phyloP scores from a whole-genome alignment of 2,113 vertebrate genomes.

The Barnardius zonarius region DNA sequence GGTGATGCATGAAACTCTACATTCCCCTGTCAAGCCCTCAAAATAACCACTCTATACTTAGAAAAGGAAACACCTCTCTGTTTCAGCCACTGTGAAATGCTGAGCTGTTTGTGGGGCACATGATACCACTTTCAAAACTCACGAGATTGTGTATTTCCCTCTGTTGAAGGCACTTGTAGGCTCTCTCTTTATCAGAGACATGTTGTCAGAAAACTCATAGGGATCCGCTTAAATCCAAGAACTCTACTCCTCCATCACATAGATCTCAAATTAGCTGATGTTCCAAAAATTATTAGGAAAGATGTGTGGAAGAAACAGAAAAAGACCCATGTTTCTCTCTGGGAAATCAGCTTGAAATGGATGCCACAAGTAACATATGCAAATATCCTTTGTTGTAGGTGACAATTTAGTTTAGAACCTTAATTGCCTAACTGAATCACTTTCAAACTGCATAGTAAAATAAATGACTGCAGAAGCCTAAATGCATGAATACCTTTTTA shows the following conservation, averaged over 20 bases:
- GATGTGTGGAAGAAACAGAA: background rate
- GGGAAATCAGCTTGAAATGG: background rate
- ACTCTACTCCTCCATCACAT: background rate
- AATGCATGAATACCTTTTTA: background rate
- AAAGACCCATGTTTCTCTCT: background rate
- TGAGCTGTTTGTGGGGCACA: slow-evolving; percentile 3
- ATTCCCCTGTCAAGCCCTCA: slow-evolving; percentile 47
- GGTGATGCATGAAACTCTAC: slow-evolving; percentile 36
- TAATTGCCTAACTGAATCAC: slow-evolving; percentile 35
- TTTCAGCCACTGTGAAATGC: background rate
- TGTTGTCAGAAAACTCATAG: background rate
- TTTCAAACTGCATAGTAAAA: slow-evolving; percentile 32
- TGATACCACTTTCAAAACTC: background rate
- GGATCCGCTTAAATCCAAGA: background rate
- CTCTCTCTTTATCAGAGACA: background rate
- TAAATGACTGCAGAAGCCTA: slow-evolving; percentile 13
- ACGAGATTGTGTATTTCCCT: background rate
- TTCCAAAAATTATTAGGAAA: background rate
- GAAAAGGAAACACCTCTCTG: slow-evolving; percentile 33
- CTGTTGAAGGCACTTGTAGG: background rate
- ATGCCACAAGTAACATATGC: background rate
- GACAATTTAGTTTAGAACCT: slow-evolving; percentile 27
- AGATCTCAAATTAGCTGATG: background rate
- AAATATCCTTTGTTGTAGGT: background rate
- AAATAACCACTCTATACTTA: slow-evolving; percentile 35